Evolutionary conservation across 2,113 vertebrate genomes (phyloP).

Genomic region (Syngnathoides biaculeatus): DNA sequence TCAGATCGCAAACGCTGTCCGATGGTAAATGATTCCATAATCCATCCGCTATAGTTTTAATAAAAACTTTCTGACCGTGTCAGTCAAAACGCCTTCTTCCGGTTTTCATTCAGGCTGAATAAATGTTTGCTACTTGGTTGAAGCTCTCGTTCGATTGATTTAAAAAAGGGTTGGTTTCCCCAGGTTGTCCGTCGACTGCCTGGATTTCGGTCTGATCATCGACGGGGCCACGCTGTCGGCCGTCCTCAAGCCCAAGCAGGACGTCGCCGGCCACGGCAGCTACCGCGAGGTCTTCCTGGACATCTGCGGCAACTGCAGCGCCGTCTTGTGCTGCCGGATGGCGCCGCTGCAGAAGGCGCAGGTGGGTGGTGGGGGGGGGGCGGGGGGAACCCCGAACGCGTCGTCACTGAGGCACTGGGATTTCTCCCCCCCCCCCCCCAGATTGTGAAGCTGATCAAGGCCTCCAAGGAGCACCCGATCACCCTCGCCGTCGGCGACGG

Average conservation of each 20-base stretch:
- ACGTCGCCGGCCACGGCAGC: slow-evolving; percentile 77
- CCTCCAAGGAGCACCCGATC: slow-evolving; percentile 93
- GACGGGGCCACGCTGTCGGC: slow-evolving; percentile 91
- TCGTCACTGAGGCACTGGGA: background rate
- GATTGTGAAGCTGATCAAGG: slow-evolving; percentile 97
- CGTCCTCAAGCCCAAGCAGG: slow-evolving; percentile 83
- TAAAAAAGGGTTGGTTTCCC: background rate
- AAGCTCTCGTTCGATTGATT: background rate
- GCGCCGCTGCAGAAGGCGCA: slow-evolving; percentile 97
- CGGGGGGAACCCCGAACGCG: no score
- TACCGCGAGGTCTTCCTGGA: slow-evolving; percentile 92
- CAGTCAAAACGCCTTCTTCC: background rate
- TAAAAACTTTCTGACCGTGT: background rate
- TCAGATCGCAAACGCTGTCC: no score
- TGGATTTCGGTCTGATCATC: slow-evolving; percentile 94
- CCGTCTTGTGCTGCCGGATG: slow-evolving; percentile 96
- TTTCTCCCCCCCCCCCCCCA: slow-evolving; percentile 44
- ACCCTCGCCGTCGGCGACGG: slow-evolving; percentile 93
- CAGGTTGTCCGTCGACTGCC: slow-evolving; percentile 87
- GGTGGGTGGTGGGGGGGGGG: no score
- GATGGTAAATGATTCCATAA: no score
- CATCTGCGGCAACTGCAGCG: slow-evolving; percentile 93
- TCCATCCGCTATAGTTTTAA: no score
- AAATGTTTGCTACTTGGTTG: no score
- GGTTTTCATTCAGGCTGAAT: background rate